Percentiles rank a stretch among this genome's conserved stretches.
Evolutionary conservation across 2,797 vertebrate species (phyloP).

Genomic region (Momotus momota): DNA sequence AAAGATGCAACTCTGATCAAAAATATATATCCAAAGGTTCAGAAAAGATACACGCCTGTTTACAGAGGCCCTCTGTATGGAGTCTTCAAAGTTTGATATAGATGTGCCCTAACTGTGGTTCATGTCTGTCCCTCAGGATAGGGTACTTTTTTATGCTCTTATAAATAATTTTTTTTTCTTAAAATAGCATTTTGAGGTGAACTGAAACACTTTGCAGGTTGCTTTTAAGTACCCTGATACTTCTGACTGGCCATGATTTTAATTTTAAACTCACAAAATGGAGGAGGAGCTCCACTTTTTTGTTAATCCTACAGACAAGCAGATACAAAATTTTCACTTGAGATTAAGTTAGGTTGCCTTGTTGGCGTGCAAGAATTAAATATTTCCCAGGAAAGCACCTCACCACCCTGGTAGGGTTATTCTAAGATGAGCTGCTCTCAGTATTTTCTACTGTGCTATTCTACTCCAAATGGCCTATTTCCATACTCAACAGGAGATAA

Average conservation of each 20-base stretch:
- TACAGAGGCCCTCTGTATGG: background rate
- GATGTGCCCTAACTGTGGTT: background rate
- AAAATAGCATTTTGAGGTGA: conserved; percentile 7
- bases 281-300: background rate
- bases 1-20: conserved; percentile 3
- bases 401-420: background rate
- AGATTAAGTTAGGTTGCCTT: background rate
- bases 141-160: background rate
- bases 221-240: background rate
- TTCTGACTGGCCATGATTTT: background rate
- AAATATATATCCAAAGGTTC: background rate
- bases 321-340: background rate
- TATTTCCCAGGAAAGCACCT: background rate
- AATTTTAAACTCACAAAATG: background rate
- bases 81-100: background rate
- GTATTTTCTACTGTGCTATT: background rate
- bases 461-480: background rate
- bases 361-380: background rate
- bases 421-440: background rate
- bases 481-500: background rate
- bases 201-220: background rate
- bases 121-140: background rate
- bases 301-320: background rate
- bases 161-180: background rate
- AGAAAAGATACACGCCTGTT: background rate